phyloP scores from a whole-genome alignment of 1,140 invertebrate species.

The Lineus longissimus region DNA sequence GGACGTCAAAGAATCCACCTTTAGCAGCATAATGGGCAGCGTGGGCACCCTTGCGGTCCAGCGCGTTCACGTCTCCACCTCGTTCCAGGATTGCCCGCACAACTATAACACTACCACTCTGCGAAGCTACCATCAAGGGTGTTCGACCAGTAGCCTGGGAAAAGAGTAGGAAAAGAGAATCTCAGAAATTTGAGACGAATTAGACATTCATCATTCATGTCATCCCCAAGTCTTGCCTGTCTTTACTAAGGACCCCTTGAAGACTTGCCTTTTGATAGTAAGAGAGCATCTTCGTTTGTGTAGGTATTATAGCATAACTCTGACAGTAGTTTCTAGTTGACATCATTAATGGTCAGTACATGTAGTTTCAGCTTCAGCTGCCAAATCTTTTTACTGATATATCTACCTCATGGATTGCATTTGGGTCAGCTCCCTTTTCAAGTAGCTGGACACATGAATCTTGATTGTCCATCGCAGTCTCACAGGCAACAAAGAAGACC shows the following conservation, averaged over 20 bases:
- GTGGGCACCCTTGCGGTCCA: constrained; percentile 41
- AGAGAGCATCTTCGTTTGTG: too few relatives aligned
- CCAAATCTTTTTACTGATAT: too few relatives aligned
- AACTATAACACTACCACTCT: constrained; percentile 45
- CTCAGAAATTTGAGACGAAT: neutral
- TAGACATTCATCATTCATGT: neutral
- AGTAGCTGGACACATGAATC: constrained; percentile 46
- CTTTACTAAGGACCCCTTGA: too few relatives aligned
- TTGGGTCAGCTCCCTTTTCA: constrained; percentile 49
- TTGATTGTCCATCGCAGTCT: constrained; percentile 48
- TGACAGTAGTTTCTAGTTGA: too few relatives aligned
- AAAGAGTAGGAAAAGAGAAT: constrained; percentile 6
- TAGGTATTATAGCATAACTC: too few relatives aligned
- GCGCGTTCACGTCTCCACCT: constrained; percentile 41
- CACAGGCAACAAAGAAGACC: constrained; percentile 50
- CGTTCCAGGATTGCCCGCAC: constrained; percentile 43
- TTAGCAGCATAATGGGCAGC: constrained; percentile 51
- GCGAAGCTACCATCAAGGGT: constrained; percentile 49
- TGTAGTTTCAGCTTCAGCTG: too few relatives aligned
- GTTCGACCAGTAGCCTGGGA: constrained; percentile 43
- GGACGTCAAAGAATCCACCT: constrained; percentile 41
- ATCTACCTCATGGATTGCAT: constrained; percentile 44
- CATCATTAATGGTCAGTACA: too few relatives aligned
- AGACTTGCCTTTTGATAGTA: constrained; percentile 7
- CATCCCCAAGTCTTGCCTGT: neutral